These are phyloP conservation scores for Papilio polyxenes DNA, from an alignment of 1,140 invertebrate genomes.

Conservation along the genomic window DNA sequence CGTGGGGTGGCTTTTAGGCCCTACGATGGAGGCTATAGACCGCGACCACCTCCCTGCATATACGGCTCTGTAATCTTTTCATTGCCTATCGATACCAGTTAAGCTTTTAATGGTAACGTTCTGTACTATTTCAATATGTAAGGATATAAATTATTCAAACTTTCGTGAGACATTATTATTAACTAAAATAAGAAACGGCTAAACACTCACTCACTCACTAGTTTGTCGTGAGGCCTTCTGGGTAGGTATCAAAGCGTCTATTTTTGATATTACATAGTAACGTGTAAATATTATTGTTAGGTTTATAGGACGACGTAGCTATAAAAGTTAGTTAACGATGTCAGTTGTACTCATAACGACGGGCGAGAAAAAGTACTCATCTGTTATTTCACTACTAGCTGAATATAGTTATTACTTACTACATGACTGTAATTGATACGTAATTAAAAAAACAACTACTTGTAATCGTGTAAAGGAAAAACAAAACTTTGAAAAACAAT, in stretches of 20 bases:
- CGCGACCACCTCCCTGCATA: neutral
- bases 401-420: too few species aligned
- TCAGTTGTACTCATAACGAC: neutral
- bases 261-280: neutral
- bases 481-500: too few species aligned
- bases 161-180: too few species aligned
- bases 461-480: too few species aligned
- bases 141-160: too few species aligned
- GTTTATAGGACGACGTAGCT: neutral
- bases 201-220: too few species aligned
- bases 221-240: neutral
- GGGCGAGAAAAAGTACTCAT: neutral
- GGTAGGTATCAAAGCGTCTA: neutral
- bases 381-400: neutral
- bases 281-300: neutral
- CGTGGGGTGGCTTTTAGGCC: conserved; percentile 16
- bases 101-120: neutral
- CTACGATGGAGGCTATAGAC: neutral
- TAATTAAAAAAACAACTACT: too few species aligned
- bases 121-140: neutral
- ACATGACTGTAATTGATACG: too few species aligned
- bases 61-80: conserved; percentile 2
- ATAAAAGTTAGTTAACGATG: neutral
- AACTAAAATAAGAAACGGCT: too few species aligned
- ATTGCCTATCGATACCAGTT: conserved; percentile 11